Percentiles rank a stretch among this genome's conserved stretches.
phyloP scores from a whole-genome alignment of 2,888 invertebrate genomes.

The Rhimphoctona megacephalus region DNA sequence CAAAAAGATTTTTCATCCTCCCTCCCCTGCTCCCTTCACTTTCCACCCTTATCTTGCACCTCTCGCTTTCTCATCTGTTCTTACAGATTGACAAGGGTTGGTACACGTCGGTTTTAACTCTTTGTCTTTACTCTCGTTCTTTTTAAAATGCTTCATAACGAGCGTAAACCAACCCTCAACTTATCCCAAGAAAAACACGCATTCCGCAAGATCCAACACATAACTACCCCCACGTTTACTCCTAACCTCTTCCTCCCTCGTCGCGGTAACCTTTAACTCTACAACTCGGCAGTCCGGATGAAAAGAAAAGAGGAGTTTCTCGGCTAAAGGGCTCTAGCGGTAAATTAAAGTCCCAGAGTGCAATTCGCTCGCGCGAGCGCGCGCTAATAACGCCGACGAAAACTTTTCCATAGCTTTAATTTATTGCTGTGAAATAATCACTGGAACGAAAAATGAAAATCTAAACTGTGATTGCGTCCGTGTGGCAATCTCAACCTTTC shows the following conservation, averaged over 20 bases:
- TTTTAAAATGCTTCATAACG: constrained; percentile 66
- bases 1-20: constrained; percentile 34
- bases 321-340: constrained; percentile 36
- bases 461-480: background rate
- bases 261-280: constrained; percentile 54
- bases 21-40: background rate
- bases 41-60: constrained; percentile 3
- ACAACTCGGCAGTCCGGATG: constrained; percentile 1
- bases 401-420: constrained; percentile 68
- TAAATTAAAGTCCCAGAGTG: constrained; percentile 66
- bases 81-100: background rate
- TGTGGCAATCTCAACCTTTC: background rate
- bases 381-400: constrained; percentile 67
- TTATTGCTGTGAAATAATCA: constrained; percentile 62
- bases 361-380: constrained; percentile 57
- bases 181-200: constrained; percentile 77
- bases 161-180: constrained; percentile 72
- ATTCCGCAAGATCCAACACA: constrained; percentile 63
- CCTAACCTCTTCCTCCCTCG: background rate
- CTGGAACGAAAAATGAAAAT: background rate
- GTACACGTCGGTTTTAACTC: constrained; percentile 4
- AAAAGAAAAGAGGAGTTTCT: constrained; percentile 27
- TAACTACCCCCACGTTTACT: constrained; percentile 35
- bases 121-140: constrained; percentile 23
- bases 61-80: background rate